Base-by-base conservation (phyloP, 2,797 vertebrate genomes). In the Peromyscus aztecus region DNA sequence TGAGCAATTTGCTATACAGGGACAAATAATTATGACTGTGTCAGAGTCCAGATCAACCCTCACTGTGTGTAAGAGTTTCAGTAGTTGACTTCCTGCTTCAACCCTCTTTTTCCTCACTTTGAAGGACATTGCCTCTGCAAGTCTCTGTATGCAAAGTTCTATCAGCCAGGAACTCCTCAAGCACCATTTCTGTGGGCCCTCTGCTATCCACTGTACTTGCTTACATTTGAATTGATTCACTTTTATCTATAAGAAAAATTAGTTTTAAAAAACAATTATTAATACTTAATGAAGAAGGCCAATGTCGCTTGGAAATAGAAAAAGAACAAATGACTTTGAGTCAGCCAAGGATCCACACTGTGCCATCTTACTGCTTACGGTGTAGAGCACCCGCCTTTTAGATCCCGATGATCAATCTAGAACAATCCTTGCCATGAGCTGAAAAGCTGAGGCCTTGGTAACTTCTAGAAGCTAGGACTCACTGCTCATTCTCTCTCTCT, bases 161-260 rank as follows among this genome's bases (percentile, higher is more conserved):
- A 17, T 46, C 69, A 24, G n/a, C 13, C 87, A 94, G 83, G 24
- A 76, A 63, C 86, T 71, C 78, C 59, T 29, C 23, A 9, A 19
- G 13, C 34, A 71, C 24, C 24, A 40, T 46, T 31, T 31, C 59
- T 46, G 78, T 13, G 29, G 57, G 7, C 27, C 84, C 31, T 55
- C 9, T 19, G 63, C 40, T 86, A 40, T 6, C 24, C 52, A 46
- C 17, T 37, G 77, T 73, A 46, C 84, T 89, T 75, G 49, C 49
- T 89, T 46, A 82, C n/a, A 92, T 94, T 87, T 93, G 77, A 83
- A 94, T 67, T 37, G 19, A 52, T 24, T 76, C 40, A 55, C n/a
- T 91, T 86, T 76, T 89, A 94, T 52, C 37, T 40, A 40, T 34
- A 67, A 75, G 29, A 2, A 92, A 78, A 90, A 55, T 55, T 73